Base-by-base conservation (phyloP, 2,797 vertebrate genomes). In the Saxicola maurus region DNA sequence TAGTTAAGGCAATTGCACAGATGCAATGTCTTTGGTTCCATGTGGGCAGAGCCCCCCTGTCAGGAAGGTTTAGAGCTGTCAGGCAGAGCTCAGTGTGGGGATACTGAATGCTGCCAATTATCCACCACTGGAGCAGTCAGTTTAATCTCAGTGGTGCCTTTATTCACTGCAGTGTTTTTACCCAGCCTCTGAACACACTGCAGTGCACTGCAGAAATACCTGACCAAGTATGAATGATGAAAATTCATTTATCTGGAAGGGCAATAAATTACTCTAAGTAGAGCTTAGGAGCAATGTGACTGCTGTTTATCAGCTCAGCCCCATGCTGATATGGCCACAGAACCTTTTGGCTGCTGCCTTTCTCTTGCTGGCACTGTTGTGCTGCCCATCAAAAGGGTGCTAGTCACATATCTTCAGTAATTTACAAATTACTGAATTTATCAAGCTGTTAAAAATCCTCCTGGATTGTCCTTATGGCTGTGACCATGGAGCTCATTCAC, bases 1-100 rank as follows among this genome's bases (percentile, higher is more conserved):
- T 90, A 79, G 91, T 84, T 94, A 92, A 76, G 75, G 83, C 52
- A 92, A 66, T 72, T 77, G 53, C 52, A n/a, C 5, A 69, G 75
- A 73, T 56, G 30, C 45, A 30, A 12, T 17, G 51, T 40, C 65
- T 74, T 60, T 53, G 20, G 61, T 74, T 82, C 68, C 82, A 82
- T 45, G 79, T 94, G 78, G 60, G 48, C 78, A 76, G 57, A 82
- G 71, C 23, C 13, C 27, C 18, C 16, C n/a, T 46, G 74, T 18
- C 40, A 49, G 66, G 52, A 45, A 46, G 71, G 35, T 33, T 69
- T 15, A 37, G 79, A 68, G 45, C 67, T 66, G 17, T 8, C 23
- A 53, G 38, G 38, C 27, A 76, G 53, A 67, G 48, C 43, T 46
- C n/a, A 17, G 2, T 1, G 21, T n/a, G 43, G 43, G 17, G 37